Evolutionary conservation across 2,797 vertebrate genomes (phyloP), one percentile per base, ranked within the genome.

Genomic region (Eupleurogrammus muticus): DNA sequence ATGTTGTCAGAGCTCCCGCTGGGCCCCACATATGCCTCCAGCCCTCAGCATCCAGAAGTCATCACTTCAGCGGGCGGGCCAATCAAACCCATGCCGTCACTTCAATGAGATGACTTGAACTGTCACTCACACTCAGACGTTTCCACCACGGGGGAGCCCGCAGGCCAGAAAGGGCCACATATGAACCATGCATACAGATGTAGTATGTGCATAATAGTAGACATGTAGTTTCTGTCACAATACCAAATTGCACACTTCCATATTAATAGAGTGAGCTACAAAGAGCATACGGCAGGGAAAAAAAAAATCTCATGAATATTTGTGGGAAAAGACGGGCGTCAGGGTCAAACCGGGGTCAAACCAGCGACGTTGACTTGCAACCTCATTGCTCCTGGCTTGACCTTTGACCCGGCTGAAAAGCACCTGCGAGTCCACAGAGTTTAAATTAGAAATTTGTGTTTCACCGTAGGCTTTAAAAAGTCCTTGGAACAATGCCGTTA

Each of bases 71-170:
- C 87, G 77, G 90, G 87, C 73, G 73, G 88, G 65, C 88, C 87
- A 92, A 93, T 93, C 93, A 91, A 90, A 91, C 80, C 75, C 82
- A 87, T 48, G 71, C 85, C 83, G 88, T 89, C 89, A 85, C 83
- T 91, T 89, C 82, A 74, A 70, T 71, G 75, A 77, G 91, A 92
- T 87, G 85, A 90, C 86, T 89, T 56, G 42, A 80, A 81, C 87
- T 85, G 91, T 89, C 91, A 91, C 61, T 91, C 87, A 82, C 68
- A 76, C 28, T 4, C 21, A 46, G 44, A 38, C 70, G 67, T 61
- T 75, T 74, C 63, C 78, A 66, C 80, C 63, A 1, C 69, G 24
- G 61, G 51, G 73, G 66, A 36, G 59, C 51, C 56, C 58, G 1
- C 11, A 48, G 66, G 72, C 56, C 68, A 57, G 19, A 51, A 58